These are phyloP conservation scores for Muscicapa striata DNA, from an alignment of 2,797 vertebrate genomes.

Conservation along the genomic window DNA sequence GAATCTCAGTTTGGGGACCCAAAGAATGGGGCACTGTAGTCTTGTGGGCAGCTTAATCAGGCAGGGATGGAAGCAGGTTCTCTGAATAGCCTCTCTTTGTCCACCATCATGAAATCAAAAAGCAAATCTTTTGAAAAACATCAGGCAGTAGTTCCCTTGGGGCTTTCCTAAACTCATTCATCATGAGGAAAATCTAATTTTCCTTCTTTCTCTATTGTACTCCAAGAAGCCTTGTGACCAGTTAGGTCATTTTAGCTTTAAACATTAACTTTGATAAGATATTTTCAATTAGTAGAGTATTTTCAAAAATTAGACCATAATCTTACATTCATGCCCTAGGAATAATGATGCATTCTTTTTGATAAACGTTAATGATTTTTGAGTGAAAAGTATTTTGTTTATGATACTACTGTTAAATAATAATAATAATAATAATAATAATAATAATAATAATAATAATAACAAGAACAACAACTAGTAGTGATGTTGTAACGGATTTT, in stretches of 20 bases:
- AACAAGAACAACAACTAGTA: neutral
- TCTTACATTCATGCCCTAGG: neutral
- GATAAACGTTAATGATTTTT: neutral
- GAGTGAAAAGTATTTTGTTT: conserved; percentile 14
- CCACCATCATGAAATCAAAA: conserved; percentile 51
- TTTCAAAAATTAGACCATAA: neutral
- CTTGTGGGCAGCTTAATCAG: neutral
- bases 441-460: neutral
- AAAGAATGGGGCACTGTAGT: conserved; percentile 32
- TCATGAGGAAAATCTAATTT: conserved; percentile 59
- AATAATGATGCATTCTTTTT: neutral
- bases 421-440: neutral
- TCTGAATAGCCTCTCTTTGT: conserved; percentile 53
- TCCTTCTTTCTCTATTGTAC: conserved; percentile 48
- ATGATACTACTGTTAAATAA: neutral
- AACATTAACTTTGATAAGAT: conserved; percentile 18
- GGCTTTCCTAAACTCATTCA: conserved; percentile 40
- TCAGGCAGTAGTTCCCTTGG: conserved; percentile 24
- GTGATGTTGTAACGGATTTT: neutral
- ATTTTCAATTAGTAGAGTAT: conserved; percentile 19
- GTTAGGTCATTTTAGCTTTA: conserved; percentile 54
- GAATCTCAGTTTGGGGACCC: neutral
- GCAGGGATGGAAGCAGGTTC: conserved; percentile 15
- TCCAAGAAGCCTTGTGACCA: conserved; percentile 38
- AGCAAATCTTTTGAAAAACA: conserved; percentile 50